These are phyloP conservation scores for Callitettix versicolor DNA, from an alignment of 1,140 invertebrate genomes.

Conservation along the genomic window DNA sequence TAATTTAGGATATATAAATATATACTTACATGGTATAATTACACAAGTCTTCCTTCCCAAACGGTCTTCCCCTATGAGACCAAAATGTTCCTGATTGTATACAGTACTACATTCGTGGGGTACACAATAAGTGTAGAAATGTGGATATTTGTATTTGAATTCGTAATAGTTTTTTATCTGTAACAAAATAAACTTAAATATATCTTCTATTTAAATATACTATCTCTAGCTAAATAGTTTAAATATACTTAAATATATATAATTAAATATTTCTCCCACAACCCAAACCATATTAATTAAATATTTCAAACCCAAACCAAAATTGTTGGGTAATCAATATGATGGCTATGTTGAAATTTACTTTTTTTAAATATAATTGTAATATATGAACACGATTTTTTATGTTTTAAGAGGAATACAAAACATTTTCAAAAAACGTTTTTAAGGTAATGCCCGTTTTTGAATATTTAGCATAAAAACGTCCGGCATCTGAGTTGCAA, in stretches of 20 bases:
- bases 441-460: no score
- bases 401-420: no score
- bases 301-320: no score
- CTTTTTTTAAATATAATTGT: no score
- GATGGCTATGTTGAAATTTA: no score
- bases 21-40: conserved; percentile 23
- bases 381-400: no score
- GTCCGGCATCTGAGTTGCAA: no score
- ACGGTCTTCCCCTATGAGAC: conserved; percentile 21
- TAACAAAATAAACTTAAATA: conserved; percentile 12
- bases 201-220: neutral
- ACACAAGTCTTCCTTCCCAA: conserved; percentile 22
- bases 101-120: conserved; percentile 18
- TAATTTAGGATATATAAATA: no score
- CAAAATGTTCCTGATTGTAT: conserved; percentile 20
- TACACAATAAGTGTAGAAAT: conserved; percentile 19
- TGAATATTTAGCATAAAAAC: no score
- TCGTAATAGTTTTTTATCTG: conserved; percentile 26
- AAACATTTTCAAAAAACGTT: no score
- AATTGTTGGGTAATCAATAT: no score
- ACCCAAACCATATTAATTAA: no score
- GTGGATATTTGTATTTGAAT: conserved; percentile 22
- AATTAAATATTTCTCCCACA: neutral
- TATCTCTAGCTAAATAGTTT: neutral
- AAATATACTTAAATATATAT: neutral